Percentiles rank a stretch among this genome's conserved stretches.
phyloP scores from a whole-genome alignment of 2,113 vertebrate species.

The Pollachius pollachius region DNA sequence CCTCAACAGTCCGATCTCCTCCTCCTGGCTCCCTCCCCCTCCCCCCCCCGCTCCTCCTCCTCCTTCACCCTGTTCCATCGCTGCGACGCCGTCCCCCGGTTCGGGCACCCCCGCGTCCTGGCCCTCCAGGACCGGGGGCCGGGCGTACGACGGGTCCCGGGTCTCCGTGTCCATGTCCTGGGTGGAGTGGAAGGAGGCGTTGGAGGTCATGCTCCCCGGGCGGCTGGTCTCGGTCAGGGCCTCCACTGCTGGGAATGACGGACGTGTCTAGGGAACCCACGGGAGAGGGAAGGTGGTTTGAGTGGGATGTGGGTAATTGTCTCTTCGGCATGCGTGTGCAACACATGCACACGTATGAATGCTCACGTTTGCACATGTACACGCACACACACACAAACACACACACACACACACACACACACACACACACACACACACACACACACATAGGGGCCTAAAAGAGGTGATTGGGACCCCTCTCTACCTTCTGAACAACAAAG shows the following conservation, averaged over 20 bases:
- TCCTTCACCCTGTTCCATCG: background rate
- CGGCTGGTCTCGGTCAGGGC: constrained; percentile 60
- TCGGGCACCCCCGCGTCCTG: constrained; percentile 4
- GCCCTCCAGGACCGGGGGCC: constrained; percentile 7
- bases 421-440: constrained; percentile 15
- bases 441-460: constrained; percentile 29
- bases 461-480: constrained; percentile 51
- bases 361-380: constrained; percentile 6
- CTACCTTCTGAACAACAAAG: constrained; percentile 52
- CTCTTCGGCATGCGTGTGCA: too few species aligned
- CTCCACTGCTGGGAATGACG: constrained; percentile 58
- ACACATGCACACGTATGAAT: too few species aligned
- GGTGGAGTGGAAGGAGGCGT: constrained; percentile 77
- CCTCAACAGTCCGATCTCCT: constrained; percentile 74
- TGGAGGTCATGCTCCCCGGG: constrained; percentile 75
- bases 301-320: background rate
- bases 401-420: constrained; percentile 24
- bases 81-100: constrained; percentile 7
- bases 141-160: background rate
- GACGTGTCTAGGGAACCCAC: constrained; percentile 56
- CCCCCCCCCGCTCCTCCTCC: constrained; percentile 37
- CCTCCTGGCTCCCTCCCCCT: constrained; percentile 44
- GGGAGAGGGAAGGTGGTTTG: background rate
- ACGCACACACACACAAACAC: constrained; percentile 25
- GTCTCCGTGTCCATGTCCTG: constrained; percentile 65